Percentiles rank a stretch among this genome's conserved stretches.
Evolutionary conservation across 30 jellyfish, hydroid and myxozoan species (phyloP).

Genomic region (Chironex yamaguchii): DNA sequence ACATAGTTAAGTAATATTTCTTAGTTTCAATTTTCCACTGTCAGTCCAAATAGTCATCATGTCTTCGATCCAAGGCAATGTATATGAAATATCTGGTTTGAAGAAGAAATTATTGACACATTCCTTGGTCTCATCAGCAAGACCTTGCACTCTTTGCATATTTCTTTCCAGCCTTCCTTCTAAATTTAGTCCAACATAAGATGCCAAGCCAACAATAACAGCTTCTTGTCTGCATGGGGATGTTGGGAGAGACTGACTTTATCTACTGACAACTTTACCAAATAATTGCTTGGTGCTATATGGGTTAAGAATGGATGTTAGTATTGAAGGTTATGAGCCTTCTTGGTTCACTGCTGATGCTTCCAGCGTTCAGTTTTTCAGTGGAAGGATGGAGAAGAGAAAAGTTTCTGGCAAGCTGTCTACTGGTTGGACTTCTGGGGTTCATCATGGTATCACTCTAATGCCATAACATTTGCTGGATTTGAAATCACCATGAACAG

Average conservation of each 20-base stretch:
- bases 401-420: too few species aligned
- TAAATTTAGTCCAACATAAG: constrained; percentile 24
- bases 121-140: constrained; percentile 51
- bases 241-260: constrained; percentile 53
- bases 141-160: constrained; percentile 26
- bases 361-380: neutral
- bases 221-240: constrained; percentile 16
- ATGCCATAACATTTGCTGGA: too few species aligned
- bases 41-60: constrained; percentile 44
- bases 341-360: neutral
- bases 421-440: too few species aligned
- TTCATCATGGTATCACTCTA: too few species aligned
- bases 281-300: constrained; percentile 31
- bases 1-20: constrained; percentile 59
- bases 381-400: too few species aligned
- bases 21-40: constrained; percentile 40
- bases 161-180: constrained; percentile 18
- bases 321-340: neutral
- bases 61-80: constrained; percentile 63
- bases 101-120: constrained; percentile 34
- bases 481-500: too few species aligned
- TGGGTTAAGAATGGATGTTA: constrained; percentile 3
- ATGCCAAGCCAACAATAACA: constrained; percentile 63
- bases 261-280: constrained; percentile 57
- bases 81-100: constrained; percentile 60